Base-by-base conservation (phyloP, 2,888 invertebrate species). In the Chrysolina oricalcia region DNA sequence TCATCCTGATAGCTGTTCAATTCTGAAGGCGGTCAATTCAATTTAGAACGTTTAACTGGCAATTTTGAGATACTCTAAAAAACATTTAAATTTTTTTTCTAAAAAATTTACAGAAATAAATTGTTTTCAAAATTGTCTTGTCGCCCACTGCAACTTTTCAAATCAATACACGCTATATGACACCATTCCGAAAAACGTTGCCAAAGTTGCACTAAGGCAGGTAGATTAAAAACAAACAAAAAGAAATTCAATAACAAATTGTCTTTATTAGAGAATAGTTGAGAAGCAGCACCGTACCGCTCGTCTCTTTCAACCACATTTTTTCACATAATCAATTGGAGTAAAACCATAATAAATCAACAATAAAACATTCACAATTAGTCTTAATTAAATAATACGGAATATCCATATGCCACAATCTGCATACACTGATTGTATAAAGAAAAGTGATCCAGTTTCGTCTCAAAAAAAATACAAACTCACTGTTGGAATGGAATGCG, bases 311-410 rank as follows among this genome's bases (percentile, higher is more conserved):
- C 53, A 53, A 53, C 21, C 10, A 35, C 17, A 17, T 53, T 53
- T 53, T 53, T 19, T 19, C 19, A 53, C 53, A 13, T 19, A 53
- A 17, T 19, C 1, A 53, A 11, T 19, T 19, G 17, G 21, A 21
- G 21, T 53, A 53, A 53, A 53, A 53, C 21, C 53, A 48, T 53
- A 53, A 53, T 53, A 53, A 53, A 53, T 53, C 53, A 53, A 53
- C 53, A 53, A 19, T 15, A 53, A 53, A 53, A 53, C 53, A 53
- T 21, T 53, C 53, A 21, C 53, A 53, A 23, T 13, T 19, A 3
- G 4, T 11, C 11, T 11, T 11, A 11, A 21, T 53, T 19, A 53
- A 21, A 53, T 53, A 23, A 4, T 19, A 4, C 1, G 53, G 53
- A 53, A 53, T 15, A 23, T 23, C 15, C 11, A 23, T 23, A 13